These are phyloP conservation scores for Onychomys torridus DNA, from an alignment of 2,797 vertebrate species.

Conservation along the genomic window DNA sequence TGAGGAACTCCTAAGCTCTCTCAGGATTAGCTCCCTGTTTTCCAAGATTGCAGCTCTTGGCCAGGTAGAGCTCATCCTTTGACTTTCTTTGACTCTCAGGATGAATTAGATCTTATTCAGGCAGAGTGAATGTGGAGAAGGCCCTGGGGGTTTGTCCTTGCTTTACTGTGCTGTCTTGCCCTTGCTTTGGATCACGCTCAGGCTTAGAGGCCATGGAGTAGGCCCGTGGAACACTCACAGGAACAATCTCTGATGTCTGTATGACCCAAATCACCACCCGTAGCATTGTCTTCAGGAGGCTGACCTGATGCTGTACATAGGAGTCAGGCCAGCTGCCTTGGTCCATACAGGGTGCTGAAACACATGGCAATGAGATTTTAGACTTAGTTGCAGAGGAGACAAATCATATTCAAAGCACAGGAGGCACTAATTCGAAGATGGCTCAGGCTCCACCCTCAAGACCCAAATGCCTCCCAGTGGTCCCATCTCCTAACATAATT, in stretches of 20 bases:
- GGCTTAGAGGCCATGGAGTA: neutral
- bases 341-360: neutral
- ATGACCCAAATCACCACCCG: fast-evolving
- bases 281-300: neutral
- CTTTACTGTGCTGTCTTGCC: neutral
- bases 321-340: neutral
- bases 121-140: neutral
- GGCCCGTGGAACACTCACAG: neutral
- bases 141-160: neutral
- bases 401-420: neutral
- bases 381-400: neutral
- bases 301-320: neutral
- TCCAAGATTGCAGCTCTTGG: neutral
- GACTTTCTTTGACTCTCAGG: neutral
- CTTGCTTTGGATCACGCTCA: neutral
- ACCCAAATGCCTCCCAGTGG: neutral
- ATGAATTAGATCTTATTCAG: neutral
- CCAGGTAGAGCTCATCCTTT: neutral
- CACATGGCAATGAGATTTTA: neutral
- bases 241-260: neutral
- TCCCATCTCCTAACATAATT: neutral
- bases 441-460: neutral
- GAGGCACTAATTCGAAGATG: neutral
- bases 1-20: neutral
- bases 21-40: neutral